Conservation (phyloP, 2,113 vertebrate species). For the Bos indicus region DNA sequence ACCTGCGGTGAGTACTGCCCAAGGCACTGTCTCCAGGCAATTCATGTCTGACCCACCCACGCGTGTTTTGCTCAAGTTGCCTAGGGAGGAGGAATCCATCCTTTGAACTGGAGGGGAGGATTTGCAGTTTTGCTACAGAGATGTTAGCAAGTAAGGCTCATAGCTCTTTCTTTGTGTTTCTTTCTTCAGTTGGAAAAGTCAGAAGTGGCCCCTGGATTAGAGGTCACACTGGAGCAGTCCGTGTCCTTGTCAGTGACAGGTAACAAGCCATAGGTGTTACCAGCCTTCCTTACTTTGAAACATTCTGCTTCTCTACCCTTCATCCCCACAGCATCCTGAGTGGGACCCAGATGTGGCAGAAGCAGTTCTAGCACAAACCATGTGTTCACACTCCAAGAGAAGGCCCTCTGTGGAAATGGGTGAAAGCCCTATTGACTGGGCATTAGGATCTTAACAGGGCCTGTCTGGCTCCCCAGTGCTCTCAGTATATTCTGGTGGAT, state of each 20-base stretch:
- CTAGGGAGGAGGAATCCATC: not conserved
- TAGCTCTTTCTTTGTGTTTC: not conserved
- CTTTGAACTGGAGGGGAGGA: not conserved
- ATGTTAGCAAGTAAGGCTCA: not conserved
- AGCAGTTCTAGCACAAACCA: not conserved
- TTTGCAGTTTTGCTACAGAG: fast-evolving
- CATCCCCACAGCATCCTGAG: not conserved
- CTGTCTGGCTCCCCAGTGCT: not conserved
- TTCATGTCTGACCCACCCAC: not conserved
- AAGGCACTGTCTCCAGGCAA: not conserved
- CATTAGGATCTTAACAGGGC: too few species aligned
- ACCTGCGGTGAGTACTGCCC: not conserved
- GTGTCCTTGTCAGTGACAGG: constrained; percentile 67
- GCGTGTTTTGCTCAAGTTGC: fast-evolving
- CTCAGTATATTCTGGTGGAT: fast-evolving
- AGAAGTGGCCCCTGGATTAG: not conserved
- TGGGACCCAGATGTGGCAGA: not conserved
- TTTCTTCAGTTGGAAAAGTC: constrained; percentile 56
- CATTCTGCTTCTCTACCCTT: not conserved
- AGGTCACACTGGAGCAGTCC: constrained; percentile 48
- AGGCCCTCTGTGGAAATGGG: not conserved
- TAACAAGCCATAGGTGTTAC: constrained; percentile 42
- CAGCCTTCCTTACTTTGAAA: not conserved
- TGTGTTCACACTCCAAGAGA: not conserved
- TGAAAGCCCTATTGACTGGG: too few species aligned